Evolutionary conservation across 1,140 invertebrate species (phyloP).

Genomic region (Ceratina japonica): DNA sequence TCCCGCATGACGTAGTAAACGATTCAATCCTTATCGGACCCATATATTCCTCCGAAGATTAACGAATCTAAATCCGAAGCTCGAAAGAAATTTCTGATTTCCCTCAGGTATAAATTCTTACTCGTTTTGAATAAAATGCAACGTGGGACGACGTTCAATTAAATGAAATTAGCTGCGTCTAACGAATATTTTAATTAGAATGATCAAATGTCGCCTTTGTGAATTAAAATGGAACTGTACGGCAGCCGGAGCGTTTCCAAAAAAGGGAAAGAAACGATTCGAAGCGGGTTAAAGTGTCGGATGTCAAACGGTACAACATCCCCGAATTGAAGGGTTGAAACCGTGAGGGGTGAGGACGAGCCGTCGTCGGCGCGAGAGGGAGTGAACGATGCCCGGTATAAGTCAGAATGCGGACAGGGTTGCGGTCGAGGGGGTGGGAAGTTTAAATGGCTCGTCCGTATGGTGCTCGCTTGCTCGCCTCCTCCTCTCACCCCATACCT

Average conservation of each 20-base stretch:
- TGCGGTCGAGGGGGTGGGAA: constrained; percentile 77
- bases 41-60: background rate
- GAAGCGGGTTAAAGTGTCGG: constrained; percentile 60
- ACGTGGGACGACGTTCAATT: too few relatives aligned
- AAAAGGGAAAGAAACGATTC: background rate
- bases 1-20: constrained; percentile 19
- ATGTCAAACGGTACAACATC: constrained; percentile 66
- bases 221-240: too few relatives aligned
- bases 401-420: constrained; percentile 80
- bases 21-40: constrained; percentile 14
- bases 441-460: constrained; percentile 80
- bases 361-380: constrained; percentile 57
- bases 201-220: too few relatives aligned
- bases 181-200: too few relatives aligned
- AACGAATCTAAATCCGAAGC: background rate
- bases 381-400: constrained; percentile 79
- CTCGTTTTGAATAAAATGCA: too few relatives aligned
- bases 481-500: constrained; percentile 44
- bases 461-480: constrained; percentile 74
- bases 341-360: constrained; percentile 26
- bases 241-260: background rate
- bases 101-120: too few relatives aligned
- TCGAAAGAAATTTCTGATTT: background rate
- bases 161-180: too few relatives aligned
- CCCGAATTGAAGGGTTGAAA: constrained; percentile 32